Evolutionary conservation across 2,113 vertebrate genomes (phyloP), one percentile per base, ranked within the genome.

Genomic region (Trachemys scripta): DNA sequence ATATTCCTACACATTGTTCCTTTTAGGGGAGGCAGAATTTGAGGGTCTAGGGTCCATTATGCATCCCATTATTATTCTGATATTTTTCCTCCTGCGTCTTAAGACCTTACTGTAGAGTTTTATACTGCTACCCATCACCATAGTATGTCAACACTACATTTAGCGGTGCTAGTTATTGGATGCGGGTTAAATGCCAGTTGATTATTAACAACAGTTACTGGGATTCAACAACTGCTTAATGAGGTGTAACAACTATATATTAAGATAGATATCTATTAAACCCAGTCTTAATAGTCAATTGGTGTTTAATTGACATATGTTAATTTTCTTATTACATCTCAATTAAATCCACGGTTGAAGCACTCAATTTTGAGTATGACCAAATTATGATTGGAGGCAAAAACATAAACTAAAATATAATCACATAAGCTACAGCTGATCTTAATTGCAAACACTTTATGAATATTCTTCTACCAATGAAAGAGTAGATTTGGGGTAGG

Each of bases 211-310:
- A 84, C 72, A 65, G 62, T 94, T 83, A 62, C 95, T 94, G 96
- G 92, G 45, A 87, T 94, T 82, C 93, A 95, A 80, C 87, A 95
- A 83, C 72, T 85, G 90, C 96, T 98, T 96, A 94, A 97, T 97
- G 94, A 97, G 80, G 49, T 84, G 27, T 84, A 97, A 92, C 83
- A 90, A 53, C 85, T 69, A 57, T 91, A 88, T 79, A 84, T 82
- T 92, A 92, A 94, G 84, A 96, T 95, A 90, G 29, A 9, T n/a
- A 57, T 90, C 90, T 95, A 38, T 96, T 92, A 96, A 97, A 94
- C 45, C 53, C 20, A 42, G 88, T 86, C 90, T 75, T 56, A 72
- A 85, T 86, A 84, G 85, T 53, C 93, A 93, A 82, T 72, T 86
- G 84, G 79, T 93, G 80, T 89, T 94, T 89, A 80, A n/a, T 96